Evolutionary conservation across 2,888 invertebrate genomes (phyloP).

Genomic region (Agrochola litura): DNA sequence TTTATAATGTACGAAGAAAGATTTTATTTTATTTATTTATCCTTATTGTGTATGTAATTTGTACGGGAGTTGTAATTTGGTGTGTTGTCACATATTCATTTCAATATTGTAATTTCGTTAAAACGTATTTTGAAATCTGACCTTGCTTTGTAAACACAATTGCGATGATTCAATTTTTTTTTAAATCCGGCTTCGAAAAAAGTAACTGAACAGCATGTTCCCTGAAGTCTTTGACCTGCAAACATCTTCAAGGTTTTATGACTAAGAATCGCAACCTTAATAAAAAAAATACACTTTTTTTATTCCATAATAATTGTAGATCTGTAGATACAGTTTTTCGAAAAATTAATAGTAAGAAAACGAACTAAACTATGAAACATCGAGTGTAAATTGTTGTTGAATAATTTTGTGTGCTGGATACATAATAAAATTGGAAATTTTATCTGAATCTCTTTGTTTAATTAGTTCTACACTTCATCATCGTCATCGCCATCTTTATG

Average conservation of each 20-base stretch:
- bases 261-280: not conserved
- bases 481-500: not conserved
- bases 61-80: constrained; percentile 52
- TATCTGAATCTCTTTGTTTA: constrained; percentile 47
- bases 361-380: constrained; percentile 32
- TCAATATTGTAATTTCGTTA: constrained; percentile 40
- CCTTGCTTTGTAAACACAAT: constrained; percentile 48
- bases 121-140: constrained; percentile 40
- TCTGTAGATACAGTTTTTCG: constrained; percentile 35
- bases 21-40: constrained; percentile 83
- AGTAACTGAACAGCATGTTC: not conserved
- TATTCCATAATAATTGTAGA: constrained; percentile 11
- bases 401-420: constrained; percentile 74
- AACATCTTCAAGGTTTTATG: constrained; percentile 14
- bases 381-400: constrained; percentile 62
- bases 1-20: constrained; percentile 79
- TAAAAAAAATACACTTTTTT: constrained; percentile 1
- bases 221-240: constrained; percentile 3
- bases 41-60: constrained; percentile 69
- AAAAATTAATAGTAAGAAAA: constrained; percentile 36
- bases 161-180: constrained; percentile 23
- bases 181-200: not conserved
- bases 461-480: not conserved
- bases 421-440: constrained; percentile 69
- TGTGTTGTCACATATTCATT: constrained; percentile 43